A percentile compares a stretch with the other conserved stretches of the same genome.
Conservation (phyloP, 2,888 invertebrate species). For the Adela reaumurella region DNA sequence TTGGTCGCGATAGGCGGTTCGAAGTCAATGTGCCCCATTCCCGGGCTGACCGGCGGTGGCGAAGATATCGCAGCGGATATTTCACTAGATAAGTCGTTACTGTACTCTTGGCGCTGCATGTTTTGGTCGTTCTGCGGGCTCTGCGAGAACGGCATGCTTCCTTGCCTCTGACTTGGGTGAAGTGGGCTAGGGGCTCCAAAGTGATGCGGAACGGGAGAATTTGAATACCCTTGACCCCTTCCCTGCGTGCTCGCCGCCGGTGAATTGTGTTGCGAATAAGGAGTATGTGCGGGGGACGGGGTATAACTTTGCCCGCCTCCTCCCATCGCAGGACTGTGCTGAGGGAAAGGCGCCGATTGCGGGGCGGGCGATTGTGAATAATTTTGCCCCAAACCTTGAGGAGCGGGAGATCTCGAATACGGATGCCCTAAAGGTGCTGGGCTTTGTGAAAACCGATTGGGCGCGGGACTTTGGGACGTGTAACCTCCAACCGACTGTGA, state of each 20-base stretch:
- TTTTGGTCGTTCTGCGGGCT: not conserved
- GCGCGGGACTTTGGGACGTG: slow-evolving; percentile 12
- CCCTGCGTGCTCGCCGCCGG: slow-evolving; percentile 30
- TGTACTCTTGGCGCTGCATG: slow-evolving; percentile 26
- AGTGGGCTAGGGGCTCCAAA: slow-evolving; percentile 7
- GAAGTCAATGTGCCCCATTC: slow-evolving; percentile 68
- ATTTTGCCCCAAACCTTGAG: slow-evolving; percentile 14
- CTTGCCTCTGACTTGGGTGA: not conserved
- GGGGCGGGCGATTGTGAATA: slow-evolving; percentile 18
- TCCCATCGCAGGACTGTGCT: slow-evolving; percentile 23
- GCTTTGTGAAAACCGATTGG: slow-evolving; percentile 11
- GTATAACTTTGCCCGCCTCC: slow-evolving; percentile 29
- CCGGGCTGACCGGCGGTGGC: slow-evolving; percentile 66
- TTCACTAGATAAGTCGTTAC: slow-evolving; percentile 72
- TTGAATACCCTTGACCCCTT: slow-evolving; percentile 13
- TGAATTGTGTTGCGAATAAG: slow-evolving; percentile 44
- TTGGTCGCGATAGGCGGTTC: slow-evolving; percentile 56
- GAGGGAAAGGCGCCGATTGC: slow-evolving; percentile 27
- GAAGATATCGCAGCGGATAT: slow-evolving; percentile 77
- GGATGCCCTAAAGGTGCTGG: slow-evolving; percentile 17
- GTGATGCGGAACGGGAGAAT: slow-evolving; percentile 15
- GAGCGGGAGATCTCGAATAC: slow-evolving; percentile 32
- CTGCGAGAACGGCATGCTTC: not conserved
- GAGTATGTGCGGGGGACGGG: slow-evolving; percentile 43
- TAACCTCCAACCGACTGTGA: slow-evolving; percentile 10